phyloP scores from a whole-genome alignment of 2,797 vertebrate species.

The Chiroxiphia lanceolata region DNA sequence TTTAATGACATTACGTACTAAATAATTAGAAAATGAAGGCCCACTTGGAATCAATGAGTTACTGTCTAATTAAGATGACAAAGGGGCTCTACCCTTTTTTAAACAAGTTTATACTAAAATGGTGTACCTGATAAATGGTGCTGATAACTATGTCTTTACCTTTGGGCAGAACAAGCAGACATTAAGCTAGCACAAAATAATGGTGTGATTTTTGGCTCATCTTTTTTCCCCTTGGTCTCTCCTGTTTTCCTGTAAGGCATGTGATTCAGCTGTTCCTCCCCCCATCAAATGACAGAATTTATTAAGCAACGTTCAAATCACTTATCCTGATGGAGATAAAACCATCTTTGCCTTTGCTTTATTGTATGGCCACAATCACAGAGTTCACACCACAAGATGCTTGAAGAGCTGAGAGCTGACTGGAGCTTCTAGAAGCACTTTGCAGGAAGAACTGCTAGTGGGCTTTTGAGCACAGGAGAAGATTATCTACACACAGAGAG shows the following conservation, averaged over 20 bases:
- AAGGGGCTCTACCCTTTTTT: constrained; percentile 42
- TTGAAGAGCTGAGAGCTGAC: not conserved
- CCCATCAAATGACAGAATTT: not conserved
- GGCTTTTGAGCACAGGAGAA: not conserved
- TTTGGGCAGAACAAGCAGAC: constrained; percentile 40
- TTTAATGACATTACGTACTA: constrained; percentile 75
- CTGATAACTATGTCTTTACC: constrained; percentile 58
- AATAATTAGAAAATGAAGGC: constrained; percentile 75
- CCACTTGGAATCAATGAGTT: constrained; percentile 64
- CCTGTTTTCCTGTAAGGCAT: constrained; percentile 8
- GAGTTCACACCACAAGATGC: not conserved
- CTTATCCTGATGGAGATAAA: not conserved
- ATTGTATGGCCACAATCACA: not conserved
- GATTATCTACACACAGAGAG: not conserved
- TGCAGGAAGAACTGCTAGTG: not conserved
- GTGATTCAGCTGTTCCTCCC: not conserved
- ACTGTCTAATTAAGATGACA: constrained; percentile 72
- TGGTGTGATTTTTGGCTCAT: constrained; percentile 28
- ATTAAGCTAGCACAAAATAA: constrained; percentile 23
- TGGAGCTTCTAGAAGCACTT: not conserved
- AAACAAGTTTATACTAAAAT: constrained; percentile 69
- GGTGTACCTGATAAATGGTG: constrained; percentile 52
- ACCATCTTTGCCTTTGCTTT: not conserved
- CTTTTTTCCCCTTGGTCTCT: constrained; percentile 1
- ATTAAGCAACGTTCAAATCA: constrained; percentile 9